Base-by-base conservation (phyloP, 2,113 vertebrate species). In the Pterocles gutturalis region DNA sequence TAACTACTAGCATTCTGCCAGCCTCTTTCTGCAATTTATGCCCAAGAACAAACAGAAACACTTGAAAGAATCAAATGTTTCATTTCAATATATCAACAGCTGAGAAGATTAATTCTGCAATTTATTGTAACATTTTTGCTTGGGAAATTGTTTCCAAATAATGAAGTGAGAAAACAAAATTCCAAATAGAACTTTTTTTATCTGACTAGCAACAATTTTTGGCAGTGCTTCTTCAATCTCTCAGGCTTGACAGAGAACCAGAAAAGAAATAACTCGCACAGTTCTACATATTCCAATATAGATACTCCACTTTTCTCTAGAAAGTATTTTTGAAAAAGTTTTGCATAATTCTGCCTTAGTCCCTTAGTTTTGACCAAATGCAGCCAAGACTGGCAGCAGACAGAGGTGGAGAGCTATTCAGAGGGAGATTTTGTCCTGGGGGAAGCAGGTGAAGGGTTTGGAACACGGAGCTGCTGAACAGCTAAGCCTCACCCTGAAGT, bases 401-500 rank as follows among this genome's bases (percentile, higher is more conserved):
- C 12, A 51, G 60, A 36, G n/a, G 46, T 8, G 31, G 41, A 17
- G 14, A 64, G 90, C 72, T 45, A 2, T 46, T 78, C 13, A 65
- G 77, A 70, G 88, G 31, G 48, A 36, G n/a, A 67, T 60, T n/a
- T 57, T n/a, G 24, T 45, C 53, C 24, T 2, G 10, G 38, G 72
- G 26, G 46, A 51, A 85, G 54, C 49, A 87, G 76, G 84, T 84
- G 90, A 89, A 87, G 77, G 77, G 49, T 53, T 86, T 61, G 83
- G 75, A 86, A 76, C 75, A 88, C n/a, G 51, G 88, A 84, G 85
- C 91, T 75, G 69, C 89, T 48, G 66, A 61, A 89, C 91, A 92
- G 89, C 36, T 83, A 89, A 93, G 90, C 83, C 77, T 95, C 77
- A 75, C 72, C 72, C 92, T 84, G 49, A 25, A 91, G 77, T 54